Evolutionary conservation across 2,888 invertebrate species (phyloP).

Genomic region (Thymelicus lineola): DNA sequence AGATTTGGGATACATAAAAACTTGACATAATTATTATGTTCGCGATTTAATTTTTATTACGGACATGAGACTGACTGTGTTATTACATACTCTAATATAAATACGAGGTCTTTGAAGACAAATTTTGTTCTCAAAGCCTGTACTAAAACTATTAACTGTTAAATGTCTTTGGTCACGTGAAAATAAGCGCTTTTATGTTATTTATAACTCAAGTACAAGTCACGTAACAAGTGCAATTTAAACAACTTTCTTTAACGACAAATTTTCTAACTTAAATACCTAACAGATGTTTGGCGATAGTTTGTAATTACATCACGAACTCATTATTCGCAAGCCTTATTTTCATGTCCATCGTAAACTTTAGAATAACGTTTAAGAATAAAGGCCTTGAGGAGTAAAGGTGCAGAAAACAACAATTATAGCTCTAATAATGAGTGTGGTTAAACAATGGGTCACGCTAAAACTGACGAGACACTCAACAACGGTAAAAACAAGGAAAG

Average conservation of each 20-base stretch:
- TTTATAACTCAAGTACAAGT: not conserved
- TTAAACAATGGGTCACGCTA: slow-evolving; percentile 28
- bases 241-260: not conserved
- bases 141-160: not conserved
- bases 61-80: too few relatives aligned
- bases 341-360: not conserved
- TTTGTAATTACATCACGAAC: not conserved
- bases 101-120: not conserved
- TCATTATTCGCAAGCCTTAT: not conserved
- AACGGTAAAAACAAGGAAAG: slow-evolving; percentile 9
- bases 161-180: not conserved
- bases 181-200: not conserved
- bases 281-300: not conserved
- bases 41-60: too few relatives aligned
- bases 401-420: slow-evolving; percentile 25
- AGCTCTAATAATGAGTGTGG: slow-evolving; percentile 19
- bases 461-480: slow-evolving; percentile 11
- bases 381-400: slow-evolving; percentile 19
- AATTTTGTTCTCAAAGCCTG: not conserved
- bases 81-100: too few relatives aligned
- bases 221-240: not conserved
- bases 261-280: not conserved
- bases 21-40: too few relatives aligned
- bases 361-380: slow-evolving; percentile 8
- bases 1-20: too few relatives aligned